Percentiles rank a stretch among this genome's conserved stretches.
These are phyloP conservation scores for Schrankia costaestrigalis DNA, from an alignment of 2,888 invertebrate genomes.

Conservation along the genomic window DNA sequence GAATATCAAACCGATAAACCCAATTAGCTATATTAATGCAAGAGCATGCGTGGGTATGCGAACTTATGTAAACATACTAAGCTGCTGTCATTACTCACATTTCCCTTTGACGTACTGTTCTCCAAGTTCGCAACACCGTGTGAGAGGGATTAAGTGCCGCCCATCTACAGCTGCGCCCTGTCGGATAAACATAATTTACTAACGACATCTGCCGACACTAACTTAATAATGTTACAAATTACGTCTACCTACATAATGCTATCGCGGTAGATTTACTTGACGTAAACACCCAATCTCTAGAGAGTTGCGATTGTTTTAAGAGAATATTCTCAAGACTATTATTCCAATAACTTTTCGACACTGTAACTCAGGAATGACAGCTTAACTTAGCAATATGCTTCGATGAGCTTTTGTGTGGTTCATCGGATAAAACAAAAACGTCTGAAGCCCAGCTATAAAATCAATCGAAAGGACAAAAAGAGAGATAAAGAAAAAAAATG, in stretches of 20 bases:
- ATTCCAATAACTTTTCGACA: neutral
- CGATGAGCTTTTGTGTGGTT: too few species aligned
- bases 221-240: slow-evolving; percentile 58
- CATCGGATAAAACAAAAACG: too few species aligned
- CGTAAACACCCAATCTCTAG: slow-evolving; percentile 40
- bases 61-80: slow-evolving; percentile 38
- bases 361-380: neutral
- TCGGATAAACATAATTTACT: slow-evolving; percentile 71
- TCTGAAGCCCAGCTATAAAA: too few species aligned
- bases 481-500: too few species aligned
- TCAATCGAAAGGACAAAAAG: too few species aligned
- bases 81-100: slow-evolving; percentile 60
- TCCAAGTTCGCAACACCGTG: slow-evolving; percentile 47
- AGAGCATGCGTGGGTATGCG: slow-evolving; percentile 27
- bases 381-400: too few species aligned
- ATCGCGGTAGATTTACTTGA: slow-evolving; percentile 37
- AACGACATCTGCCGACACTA: slow-evolving; percentile 65
- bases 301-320: slow-evolving; percentile 1
- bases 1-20: slow-evolving; percentile 16
- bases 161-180: slow-evolving; percentile 62
- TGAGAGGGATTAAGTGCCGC: slow-evolving; percentile 60
- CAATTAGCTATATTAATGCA: slow-evolving; percentile 28
- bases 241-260: slow-evolving; percentile 42
- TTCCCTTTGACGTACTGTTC: slow-evolving; percentile 53
- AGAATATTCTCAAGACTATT: neutral